These are phyloP conservation scores for Drosophila lacicola DNA, from an alignment of 2,888 invertebrate species.

Conservation along the genomic window DNA sequence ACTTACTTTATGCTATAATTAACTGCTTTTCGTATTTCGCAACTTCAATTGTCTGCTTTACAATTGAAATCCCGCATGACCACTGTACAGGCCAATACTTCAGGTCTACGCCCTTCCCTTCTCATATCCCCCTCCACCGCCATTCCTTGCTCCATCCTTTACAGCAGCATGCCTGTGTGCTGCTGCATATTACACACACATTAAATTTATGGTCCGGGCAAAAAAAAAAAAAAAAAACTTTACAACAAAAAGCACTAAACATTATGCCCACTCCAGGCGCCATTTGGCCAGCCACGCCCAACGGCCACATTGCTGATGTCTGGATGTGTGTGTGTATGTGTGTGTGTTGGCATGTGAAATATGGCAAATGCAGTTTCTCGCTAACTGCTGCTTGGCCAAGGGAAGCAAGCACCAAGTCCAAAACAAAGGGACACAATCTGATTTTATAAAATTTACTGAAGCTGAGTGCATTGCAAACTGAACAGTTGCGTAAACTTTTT, in stretches of 20 bases:
- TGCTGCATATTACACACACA: conserved; percentile 67
- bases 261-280: conserved; percentile 61
- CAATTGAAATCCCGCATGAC: conserved; percentile 18
- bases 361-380: conserved; percentile 41
- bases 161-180: conserved; percentile 2
- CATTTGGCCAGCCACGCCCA: conserved; percentile 49
- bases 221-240: conserved; percentile 42
- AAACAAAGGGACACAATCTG: conserved; percentile 16
- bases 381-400: conserved; percentile 7
- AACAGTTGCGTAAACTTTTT: conserved; percentile 1
- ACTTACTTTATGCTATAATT: too few relatives aligned
- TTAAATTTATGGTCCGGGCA: conserved; percentile 70
- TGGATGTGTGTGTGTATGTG: conserved; percentile 10
- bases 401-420: conserved; percentile 27
- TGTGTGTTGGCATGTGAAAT: conserved; percentile 34
- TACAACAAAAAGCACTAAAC: conserved; percentile 77
- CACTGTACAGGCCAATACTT: conserved; percentile 27
- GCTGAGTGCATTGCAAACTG: conserved; percentile 8
- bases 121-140: not conserved
- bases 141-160: not conserved
- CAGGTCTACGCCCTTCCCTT: not conserved
- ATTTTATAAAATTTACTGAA: conserved; percentile 29
- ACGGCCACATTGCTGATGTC: conserved; percentile 12
- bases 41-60: not conserved
- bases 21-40: too few relatives aligned